A percentile compares a stretch with the other conserved stretches of the same genome.
Evolutionary conservation across 2,113 vertebrate genomes (phyloP).

Genomic region (Zosterops hypoxanthus): DNA sequence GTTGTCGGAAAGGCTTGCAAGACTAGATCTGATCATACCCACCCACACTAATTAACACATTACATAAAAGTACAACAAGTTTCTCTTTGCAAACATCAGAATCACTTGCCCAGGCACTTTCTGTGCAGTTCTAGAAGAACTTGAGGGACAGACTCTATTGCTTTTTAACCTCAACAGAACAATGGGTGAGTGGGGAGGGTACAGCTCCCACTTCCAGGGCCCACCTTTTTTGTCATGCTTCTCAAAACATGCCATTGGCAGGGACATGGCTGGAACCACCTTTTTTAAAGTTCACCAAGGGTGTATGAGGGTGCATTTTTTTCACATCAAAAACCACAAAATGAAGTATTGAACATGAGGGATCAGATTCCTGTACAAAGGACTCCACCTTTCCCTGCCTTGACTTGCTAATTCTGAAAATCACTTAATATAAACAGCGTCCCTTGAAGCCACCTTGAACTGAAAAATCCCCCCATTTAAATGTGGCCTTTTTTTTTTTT

Average conservation of each 20-base stretch:
- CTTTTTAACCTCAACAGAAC: neutral
- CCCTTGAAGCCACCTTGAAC: neutral
- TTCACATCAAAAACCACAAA: neutral
- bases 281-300: neutral
- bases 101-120: conserved; percentile 39
- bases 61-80: conserved; percentile 53
- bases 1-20: conserved; percentile 54
- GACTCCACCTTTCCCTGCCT: neutral
- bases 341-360: neutral
- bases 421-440: neutral
- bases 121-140: conserved; percentile 27
- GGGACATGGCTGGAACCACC: neutral
- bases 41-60: conserved; percentile 62
- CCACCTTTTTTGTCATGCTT: neutral
- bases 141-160: neutral
- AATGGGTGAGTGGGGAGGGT: neutral
- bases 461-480: neutral
- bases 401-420: neutral
- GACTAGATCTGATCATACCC: conserved; percentile 51
- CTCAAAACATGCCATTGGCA: neutral
- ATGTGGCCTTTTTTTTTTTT: neutral
- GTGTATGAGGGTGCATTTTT: neutral
- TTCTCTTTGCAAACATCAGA: conserved; percentile 39
- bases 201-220: neutral
- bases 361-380: neutral